phyloP scores from a whole-genome alignment of 1,140 invertebrate species.

The Oncopeltus fasciatus region DNA sequence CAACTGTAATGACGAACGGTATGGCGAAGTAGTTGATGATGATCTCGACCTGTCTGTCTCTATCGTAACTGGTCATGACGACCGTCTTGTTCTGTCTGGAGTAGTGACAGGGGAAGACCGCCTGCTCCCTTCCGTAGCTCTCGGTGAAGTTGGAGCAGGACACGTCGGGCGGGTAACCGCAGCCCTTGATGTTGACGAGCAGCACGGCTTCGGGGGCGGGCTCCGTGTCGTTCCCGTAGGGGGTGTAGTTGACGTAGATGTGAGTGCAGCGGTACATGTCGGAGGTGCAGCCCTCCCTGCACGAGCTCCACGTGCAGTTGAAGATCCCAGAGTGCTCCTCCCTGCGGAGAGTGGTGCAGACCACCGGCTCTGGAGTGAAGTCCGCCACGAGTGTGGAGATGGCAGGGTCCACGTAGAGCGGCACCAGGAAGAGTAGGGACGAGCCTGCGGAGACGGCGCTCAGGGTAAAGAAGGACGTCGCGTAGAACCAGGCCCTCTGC shows the following conservation, averaged over 20 bases:
- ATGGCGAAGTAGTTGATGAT: conserved; percentile 68
- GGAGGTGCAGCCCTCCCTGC: conserved; percentile 73
- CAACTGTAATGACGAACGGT: conserved; percentile 64
- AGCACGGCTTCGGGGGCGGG: conserved; percentile 42
- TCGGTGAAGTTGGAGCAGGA: conserved; percentile 68
- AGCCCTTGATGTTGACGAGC: conserved; percentile 67
- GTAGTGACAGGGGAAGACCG: conserved; percentile 69
- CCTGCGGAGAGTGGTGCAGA: conserved; percentile 57
- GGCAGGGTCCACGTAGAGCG: conserved; percentile 80
- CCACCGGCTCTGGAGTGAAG: conserved; percentile 60
- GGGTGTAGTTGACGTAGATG: conserved; percentile 60
- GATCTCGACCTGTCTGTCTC: conserved; percentile 57
- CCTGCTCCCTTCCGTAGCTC: conserved; percentile 56
- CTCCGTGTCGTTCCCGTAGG: conserved; percentile 17
- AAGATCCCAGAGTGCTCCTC: conserved; percentile 60
- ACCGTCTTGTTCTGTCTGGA: conserved; percentile 64
- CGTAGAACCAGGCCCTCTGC: conserved; percentile 60
- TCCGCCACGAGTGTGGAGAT: conserved; percentile 71
- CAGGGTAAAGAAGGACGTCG: conserved; percentile 59
- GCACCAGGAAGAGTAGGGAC: conserved; percentile 69
- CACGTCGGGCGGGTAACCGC: conserved; percentile 77
- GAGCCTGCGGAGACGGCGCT: conserved; percentile 65
- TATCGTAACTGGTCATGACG: conserved; percentile 63
- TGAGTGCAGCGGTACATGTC: conserved; percentile 74
- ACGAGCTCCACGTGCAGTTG: conserved; percentile 76